phyloP scores from a whole-genome alignment of 1,140 invertebrate species.

The Ceratina australensis region DNA sequence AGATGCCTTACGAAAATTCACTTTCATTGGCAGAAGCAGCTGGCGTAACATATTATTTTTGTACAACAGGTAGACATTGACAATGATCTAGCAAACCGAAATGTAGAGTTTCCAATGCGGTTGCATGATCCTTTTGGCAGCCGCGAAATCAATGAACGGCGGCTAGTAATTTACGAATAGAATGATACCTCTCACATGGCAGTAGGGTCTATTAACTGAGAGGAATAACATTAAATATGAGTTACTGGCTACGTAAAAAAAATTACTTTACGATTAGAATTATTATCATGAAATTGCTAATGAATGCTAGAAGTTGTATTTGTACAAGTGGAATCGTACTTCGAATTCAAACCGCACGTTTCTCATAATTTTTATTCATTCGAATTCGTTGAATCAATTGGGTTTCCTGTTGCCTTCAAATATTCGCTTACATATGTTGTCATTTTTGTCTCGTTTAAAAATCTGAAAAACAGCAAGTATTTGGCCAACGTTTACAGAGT shows the following conservation, averaged over 20 bases:
- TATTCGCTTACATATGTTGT: neutral
- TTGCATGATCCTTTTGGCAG: conserved; percentile 31
- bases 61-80: conserved; percentile 16
- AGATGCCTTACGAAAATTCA: neutral
- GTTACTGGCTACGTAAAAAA: neutral
- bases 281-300: conserved; percentile 1
- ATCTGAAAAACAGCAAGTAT: neutral
- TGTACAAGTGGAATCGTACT: neutral
- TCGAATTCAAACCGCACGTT: neutral
- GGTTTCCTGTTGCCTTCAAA: neutral
- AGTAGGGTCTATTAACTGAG: neutral
- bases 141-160: conserved; percentile 14
- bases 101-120: conserved; percentile 8
- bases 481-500: conserved; percentile 4
- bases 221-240: neutral
- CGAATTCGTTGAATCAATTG: neutral
- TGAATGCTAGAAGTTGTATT: neutral
- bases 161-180: neutral
- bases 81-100: conserved; percentile 16
- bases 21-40: conserved; percentile 8
- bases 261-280: no score
- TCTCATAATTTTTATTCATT: neutral
- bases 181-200: neutral
- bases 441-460: neutral
- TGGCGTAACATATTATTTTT: neutral